Evolutionary conservation across 2,113 vertebrate species (phyloP).

Genomic region (Otis tarda): DNA sequence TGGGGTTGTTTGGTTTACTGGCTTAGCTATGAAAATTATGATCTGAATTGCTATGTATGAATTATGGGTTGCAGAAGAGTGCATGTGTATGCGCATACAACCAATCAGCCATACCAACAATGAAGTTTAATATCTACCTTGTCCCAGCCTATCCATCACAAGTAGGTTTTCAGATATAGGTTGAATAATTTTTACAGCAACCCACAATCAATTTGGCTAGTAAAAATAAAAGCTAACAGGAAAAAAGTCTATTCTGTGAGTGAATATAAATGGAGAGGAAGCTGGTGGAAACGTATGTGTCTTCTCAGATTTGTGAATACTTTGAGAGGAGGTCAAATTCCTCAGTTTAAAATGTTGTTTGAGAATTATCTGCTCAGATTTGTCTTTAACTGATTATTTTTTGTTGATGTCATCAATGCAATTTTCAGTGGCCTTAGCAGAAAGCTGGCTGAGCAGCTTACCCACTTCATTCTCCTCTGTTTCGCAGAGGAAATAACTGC

Average conservation of each 20-base stretch:
- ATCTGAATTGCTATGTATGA: background rate
- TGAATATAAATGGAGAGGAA: background rate
- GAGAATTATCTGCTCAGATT: background rate
- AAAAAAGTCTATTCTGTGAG: background rate
- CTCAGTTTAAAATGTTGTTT: background rate
- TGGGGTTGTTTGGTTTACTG: background rate
- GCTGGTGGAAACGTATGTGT: background rate
- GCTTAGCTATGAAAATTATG: background rate
- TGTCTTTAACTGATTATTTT: conserved; percentile 8
- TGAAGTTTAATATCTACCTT: background rate
- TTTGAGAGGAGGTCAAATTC: background rate
- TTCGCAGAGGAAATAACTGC: conserved; percentile 36
- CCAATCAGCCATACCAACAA: background rate
- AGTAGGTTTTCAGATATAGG: background rate
- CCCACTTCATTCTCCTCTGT: background rate
- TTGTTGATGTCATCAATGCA: background rate
- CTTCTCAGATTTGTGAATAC: background rate
- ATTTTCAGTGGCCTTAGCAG: conserved; percentile 36
- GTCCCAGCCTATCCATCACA: background rate
- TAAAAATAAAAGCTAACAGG: background rate
- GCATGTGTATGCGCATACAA: background rate
- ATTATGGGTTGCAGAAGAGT: background rate
- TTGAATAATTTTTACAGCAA: conserved; percentile 6
- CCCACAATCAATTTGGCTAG: background rate
- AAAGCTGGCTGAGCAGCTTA: conserved; percentile 37